Percentiles rank a stretch among this genome's conserved stretches.
Evolutionary conservation across 2,113 vertebrate species (phyloP).

Genomic region (Puntigrus tetrazona): DNA sequence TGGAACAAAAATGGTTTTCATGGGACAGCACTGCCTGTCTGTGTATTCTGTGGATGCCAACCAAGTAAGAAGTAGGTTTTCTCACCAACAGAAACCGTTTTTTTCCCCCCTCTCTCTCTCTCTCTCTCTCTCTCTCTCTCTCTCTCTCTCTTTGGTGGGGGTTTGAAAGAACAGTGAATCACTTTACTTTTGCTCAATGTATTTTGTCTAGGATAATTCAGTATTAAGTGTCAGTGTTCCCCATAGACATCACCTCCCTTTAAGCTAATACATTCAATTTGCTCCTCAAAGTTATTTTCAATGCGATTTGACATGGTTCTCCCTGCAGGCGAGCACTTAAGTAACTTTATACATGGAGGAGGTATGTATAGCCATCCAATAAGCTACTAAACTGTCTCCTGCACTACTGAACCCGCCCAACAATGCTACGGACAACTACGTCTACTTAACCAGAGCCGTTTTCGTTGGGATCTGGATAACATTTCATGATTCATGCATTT

Average conservation of each 20-base stretch:
- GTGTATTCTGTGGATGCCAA: conserved; percentile 67
- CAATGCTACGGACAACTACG: not conserved
- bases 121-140: too few relatives aligned
- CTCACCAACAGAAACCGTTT: conserved; percentile 62
- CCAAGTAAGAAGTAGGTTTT: conserved; percentile 68
- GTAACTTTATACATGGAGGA: conserved; percentile 44
- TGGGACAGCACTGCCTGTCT: conserved; percentile 75
- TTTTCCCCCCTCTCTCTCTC: too few relatives aligned
- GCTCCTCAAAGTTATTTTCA: conserved; percentile 50
- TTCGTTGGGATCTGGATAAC: conserved; percentile 60
- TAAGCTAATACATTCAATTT: conserved; percentile 48
- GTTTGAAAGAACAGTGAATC: conserved; percentile 73
- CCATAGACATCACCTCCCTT: conserved; percentile 42
- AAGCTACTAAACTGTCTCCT: conserved; percentile 19
- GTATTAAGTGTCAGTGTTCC: conserved; percentile 52
- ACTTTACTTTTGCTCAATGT: conserved; percentile 47
- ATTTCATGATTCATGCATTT: conserved; percentile 67
- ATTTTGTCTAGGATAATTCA: conserved; percentile 50
- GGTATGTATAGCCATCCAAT: conserved; percentile 37
- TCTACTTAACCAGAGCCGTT: conserved; percentile 58
- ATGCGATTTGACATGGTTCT: conserved; percentile 52
- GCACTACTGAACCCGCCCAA: conserved; percentile 3
- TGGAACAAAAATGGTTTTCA: conserved; percentile 83
- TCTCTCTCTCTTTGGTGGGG: conserved; percentile 22
- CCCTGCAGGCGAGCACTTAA: conserved; percentile 50